Evolutionary conservation across 2,113 vertebrate species (phyloP).

Genomic region (Calonectris borealis): DNA sequence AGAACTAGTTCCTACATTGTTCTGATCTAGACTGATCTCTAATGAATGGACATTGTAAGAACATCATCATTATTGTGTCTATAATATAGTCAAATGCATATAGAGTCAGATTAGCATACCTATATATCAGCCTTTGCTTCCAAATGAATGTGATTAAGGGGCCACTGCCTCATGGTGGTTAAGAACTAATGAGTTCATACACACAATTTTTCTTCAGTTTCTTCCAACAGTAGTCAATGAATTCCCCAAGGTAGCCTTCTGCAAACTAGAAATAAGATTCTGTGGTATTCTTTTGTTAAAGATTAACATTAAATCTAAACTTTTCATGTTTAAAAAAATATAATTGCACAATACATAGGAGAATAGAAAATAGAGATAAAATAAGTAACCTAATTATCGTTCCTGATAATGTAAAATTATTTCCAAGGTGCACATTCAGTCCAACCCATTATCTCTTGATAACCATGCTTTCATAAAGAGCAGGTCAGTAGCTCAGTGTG

Average conservation of each 20-base stretch:
- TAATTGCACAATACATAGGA: neutral
- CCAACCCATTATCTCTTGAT: neutral
- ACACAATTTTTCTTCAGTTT: neutral
- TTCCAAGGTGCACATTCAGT: neutral
- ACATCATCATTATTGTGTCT: neutral
- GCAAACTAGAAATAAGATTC: neutral
- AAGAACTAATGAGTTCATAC: neutral
- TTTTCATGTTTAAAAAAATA: neutral
- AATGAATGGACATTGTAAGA: neutral
- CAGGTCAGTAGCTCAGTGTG: neutral
- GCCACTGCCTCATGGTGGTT: neutral
- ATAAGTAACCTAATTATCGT: neutral
- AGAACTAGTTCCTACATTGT: neutral
- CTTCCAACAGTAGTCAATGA: neutral
- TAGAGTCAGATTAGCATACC: neutral
- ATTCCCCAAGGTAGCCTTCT: neutral
- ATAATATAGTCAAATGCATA: neutral
- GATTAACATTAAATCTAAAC: too few relatives aligned
- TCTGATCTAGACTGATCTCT: neutral
- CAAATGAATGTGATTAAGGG: neutral
- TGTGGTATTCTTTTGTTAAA: neutral
- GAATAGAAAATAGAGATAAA: neutral
- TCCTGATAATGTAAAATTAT: neutral
- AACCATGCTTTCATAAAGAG: neutral
- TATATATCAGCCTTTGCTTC: neutral